phyloP scores from a whole-genome alignment of 2,888 invertebrate species.

The Anorthoa munda region DNA sequence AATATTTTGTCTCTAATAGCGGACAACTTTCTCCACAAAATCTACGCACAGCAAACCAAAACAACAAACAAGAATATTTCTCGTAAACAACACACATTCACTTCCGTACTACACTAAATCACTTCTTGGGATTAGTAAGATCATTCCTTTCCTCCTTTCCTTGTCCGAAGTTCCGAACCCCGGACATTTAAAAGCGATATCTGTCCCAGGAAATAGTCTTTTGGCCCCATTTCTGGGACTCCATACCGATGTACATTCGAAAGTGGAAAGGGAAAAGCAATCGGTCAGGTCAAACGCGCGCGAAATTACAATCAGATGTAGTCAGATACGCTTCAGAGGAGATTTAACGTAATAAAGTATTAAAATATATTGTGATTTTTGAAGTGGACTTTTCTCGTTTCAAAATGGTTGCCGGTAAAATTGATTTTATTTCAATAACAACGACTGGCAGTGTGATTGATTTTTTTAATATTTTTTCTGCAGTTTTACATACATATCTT shows the following conservation, averaged over 20 bases:
- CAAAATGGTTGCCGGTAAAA: not conserved
- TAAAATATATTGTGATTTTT: not conserved
- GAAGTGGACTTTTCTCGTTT: not conserved
- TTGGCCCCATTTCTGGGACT: slow-evolving; percentile 26
- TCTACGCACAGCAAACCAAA: not conserved
- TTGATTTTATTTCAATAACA: not conserved
- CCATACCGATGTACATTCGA: slow-evolving; percentile 20
- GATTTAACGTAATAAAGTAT: not conserved
- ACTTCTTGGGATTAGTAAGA: slow-evolving; percentile 31
- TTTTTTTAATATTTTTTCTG: not conserved
- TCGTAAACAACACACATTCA: slow-evolving; percentile 5
- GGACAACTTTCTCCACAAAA: no score
- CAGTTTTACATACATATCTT: no score
- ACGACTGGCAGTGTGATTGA: no score
- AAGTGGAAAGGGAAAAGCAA: slow-evolving; percentile 43
- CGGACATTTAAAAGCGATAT: slow-evolving; percentile 44
- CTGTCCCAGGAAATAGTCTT: slow-evolving; percentile 29
- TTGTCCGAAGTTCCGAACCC: slow-evolving; percentile 2
- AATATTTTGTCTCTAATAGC: not conserved
- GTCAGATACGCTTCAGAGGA: not conserved
- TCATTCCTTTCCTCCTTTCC: no score
- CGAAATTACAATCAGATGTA: slow-evolving; percentile 45
- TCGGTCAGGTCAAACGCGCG: slow-evolving; percentile 20
- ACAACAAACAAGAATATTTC: not conserved
- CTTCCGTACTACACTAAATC: slow-evolving; percentile 36